phyloP scores from a whole-genome alignment of 2,888 invertebrate species.

The Halictus ligatus region DNA sequence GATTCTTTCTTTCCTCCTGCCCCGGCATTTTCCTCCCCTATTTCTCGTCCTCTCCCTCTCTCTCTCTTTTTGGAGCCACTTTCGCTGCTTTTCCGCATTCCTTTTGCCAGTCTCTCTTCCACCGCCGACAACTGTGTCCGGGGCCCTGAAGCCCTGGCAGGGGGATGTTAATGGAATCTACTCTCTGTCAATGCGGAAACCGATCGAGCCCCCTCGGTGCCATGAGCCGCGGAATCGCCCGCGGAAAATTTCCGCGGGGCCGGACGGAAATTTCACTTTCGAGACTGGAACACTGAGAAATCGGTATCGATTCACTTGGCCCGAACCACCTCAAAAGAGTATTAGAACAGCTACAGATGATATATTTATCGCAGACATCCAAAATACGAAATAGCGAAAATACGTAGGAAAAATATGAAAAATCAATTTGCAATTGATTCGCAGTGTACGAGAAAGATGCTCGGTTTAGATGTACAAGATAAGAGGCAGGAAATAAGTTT shows the following conservation, averaged over 20 bases:
- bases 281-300: too few relatives aligned
- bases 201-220: slow-evolving; percentile 71
- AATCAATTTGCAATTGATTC: too few relatives aligned
- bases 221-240: slow-evolving; percentile 36
- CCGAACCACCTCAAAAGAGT: too few relatives aligned
- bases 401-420: too few relatives aligned
- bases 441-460: background rate
- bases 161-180: slow-evolving; percentile 80
- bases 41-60: slow-evolving; percentile 18
- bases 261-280: too few relatives aligned
- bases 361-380: background rate
- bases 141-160: slow-evolving; percentile 38
- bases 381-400: too few relatives aligned
- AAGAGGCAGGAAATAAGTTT: background rate
- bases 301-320: too few relatives aligned
- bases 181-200: slow-evolving; percentile 80
- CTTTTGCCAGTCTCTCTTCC: slow-evolving; percentile 35
- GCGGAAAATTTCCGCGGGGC: background rate
- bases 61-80: slow-evolving; percentile 37
- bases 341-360: too few relatives aligned
- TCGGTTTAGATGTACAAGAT: too few relatives aligned
- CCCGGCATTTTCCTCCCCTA: background rate
- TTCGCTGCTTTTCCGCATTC: slow-evolving; percentile 49
- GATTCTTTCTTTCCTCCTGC: background rate
- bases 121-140: slow-evolving; percentile 57